A percentile compares a stretch with the other conserved stretches of the same genome.
Evolutionary conservation across 2,888 invertebrate species (phyloP).

Genomic region (Tetheella fluctuosa): DNA sequence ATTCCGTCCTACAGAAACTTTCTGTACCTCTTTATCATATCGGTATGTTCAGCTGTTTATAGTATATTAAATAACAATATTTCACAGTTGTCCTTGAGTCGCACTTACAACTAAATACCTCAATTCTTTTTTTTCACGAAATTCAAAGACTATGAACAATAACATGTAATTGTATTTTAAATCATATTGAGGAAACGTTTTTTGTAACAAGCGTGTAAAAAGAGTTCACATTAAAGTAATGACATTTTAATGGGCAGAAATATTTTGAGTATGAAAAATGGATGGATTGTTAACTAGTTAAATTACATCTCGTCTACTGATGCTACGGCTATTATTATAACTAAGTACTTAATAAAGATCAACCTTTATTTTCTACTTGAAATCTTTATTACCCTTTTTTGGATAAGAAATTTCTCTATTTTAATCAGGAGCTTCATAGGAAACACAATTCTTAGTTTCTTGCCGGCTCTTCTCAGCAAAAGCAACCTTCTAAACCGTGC

Average conservation of each 20-base stretch:
- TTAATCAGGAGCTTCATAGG: not conserved
- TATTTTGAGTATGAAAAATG: constrained; percentile 46
- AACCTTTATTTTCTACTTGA: not conserved
- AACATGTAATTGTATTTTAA: constrained; percentile 41
- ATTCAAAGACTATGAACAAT: constrained; percentile 30
- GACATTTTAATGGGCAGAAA: constrained; percentile 59
- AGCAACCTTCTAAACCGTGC: too few species aligned
- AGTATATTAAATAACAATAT: too few species aligned
- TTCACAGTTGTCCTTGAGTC: not conserved
- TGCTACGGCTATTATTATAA: constrained; percentile 2
- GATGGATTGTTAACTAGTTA: constrained; percentile 32
- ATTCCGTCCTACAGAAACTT: too few species aligned
- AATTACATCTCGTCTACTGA: constrained; percentile 32
- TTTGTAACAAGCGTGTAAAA: constrained; percentile 48
- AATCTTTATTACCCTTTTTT: not conserved
- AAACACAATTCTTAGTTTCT: too few species aligned
- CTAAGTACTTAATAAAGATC: constrained; percentile 1
- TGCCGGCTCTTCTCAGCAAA: too few species aligned
- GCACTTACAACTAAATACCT: not conserved
- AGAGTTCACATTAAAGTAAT: constrained; percentile 47
- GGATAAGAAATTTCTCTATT: too few species aligned
- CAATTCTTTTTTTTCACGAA: constrained; percentile 17
- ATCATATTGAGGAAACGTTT: constrained; percentile 45
- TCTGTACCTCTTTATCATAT: too few species aligned
- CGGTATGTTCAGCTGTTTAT: not conserved